Evolutionary conservation across 2,797 vertebrate species (phyloP).

Genomic region (Acipenser transmontanus): DNA sequence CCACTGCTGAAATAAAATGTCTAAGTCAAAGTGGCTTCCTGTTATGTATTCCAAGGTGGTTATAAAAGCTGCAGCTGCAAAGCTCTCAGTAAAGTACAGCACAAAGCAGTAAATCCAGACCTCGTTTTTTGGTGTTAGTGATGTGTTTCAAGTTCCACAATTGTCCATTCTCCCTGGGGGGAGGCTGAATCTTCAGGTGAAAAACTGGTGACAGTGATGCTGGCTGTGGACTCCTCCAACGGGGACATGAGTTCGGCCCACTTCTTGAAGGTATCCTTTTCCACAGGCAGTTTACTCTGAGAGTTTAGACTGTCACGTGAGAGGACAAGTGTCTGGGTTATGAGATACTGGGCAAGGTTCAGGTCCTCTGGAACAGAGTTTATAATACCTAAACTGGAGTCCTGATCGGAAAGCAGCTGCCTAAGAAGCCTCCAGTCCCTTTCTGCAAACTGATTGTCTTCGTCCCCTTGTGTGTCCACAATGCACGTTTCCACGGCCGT

Average conservation of each 20-base stretch:
- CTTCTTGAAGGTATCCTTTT: slow-evolving; percentile 76
- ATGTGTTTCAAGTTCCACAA: slow-evolving; percentile 94
- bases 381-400: slow-evolving; percentile 81
- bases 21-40: background rate
- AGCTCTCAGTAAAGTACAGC: background rate
- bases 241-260: slow-evolving; percentile 95
- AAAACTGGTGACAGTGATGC: slow-evolving; percentile 91
- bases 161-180: slow-evolving; percentile 97
- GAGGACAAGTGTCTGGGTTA: slow-evolving; percentile 92
- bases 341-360: slow-evolving; percentile 95
- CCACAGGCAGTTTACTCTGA: slow-evolving; percentile 72
- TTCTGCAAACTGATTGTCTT: slow-evolving; percentile 80
- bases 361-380: slow-evolving; percentile 94
- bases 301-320: slow-evolving; percentile 80
- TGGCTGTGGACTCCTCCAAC: slow-evolving; percentile 84
- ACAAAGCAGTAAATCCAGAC: slow-evolving; percentile 9
- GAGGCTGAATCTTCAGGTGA: slow-evolving; percentile 92
- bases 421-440: slow-evolving; percentile 89
- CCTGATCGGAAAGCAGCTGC: slow-evolving; percentile 86
- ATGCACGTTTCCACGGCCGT: slow-evolving; percentile 67
- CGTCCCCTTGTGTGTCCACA: slow-evolving; percentile 38
- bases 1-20: background rate
- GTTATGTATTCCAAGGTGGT: background rate
- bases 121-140: slow-evolving; percentile 62
- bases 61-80: background rate